Evolutionary conservation across 2,797 vertebrate species (phyloP).

Genomic region (Hippopotamyrus pictus): DNA sequence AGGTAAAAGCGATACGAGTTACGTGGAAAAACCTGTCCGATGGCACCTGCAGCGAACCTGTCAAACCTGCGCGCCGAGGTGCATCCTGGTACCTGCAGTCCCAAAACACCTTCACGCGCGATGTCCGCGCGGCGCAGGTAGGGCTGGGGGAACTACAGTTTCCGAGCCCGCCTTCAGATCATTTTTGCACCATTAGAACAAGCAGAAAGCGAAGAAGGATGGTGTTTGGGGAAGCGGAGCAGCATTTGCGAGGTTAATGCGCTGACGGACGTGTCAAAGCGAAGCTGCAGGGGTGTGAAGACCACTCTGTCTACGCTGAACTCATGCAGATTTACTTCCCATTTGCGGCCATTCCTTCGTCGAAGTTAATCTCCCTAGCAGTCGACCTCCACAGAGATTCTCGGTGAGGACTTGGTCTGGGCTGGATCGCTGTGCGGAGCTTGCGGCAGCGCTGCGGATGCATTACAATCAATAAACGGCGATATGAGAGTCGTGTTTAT

Average conservation of each 20-base stretch:
- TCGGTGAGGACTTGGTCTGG: not conserved
- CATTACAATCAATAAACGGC: not conserved
- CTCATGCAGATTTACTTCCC: slow-evolving; percentile 55
- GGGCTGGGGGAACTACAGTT: slow-evolving; percentile 35
- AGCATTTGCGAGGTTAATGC: not conserved
- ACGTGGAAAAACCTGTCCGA: not conserved
- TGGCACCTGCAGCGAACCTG: slow-evolving; percentile 17
- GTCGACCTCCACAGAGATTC: not conserved
- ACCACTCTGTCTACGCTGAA: not conserved
- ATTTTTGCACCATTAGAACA: slow-evolving; percentile 6
- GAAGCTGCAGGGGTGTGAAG: not conserved
- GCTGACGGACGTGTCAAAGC: not conserved
- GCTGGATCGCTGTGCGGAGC: not conserved
- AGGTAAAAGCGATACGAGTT: not conserved
- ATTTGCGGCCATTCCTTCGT: slow-evolving; percentile 22
- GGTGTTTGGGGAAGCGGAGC: not conserved
- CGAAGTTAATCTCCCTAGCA: slow-evolving; percentile 7
- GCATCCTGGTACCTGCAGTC: slow-evolving; percentile 45
- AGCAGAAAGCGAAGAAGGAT: not conserved
- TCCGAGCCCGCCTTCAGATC: slow-evolving; percentile 37
- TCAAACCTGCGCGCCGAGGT: slow-evolving; percentile 17
- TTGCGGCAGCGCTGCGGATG: not conserved
- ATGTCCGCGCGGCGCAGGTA: not conserved
- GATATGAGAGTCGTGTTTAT: not conserved
- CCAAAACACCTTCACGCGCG: not conserved